phyloP scores from a whole-genome alignment of 2,888 invertebrate genomes.

The Patella ulyssiponensis region DNA sequence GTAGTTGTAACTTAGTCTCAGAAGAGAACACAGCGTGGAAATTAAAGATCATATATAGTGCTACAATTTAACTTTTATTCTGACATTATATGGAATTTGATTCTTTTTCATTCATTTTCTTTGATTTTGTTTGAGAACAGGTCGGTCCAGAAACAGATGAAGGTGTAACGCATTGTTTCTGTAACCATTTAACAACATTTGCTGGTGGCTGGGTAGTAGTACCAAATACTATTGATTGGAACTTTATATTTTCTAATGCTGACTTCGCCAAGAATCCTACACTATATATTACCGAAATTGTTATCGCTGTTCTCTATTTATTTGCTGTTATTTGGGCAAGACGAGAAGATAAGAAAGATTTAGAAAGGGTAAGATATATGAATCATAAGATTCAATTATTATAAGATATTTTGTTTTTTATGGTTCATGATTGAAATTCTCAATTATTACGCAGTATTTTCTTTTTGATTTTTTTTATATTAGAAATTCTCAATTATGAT shows the following conservation, averaged over 20 bases:
- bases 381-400: too few relatives aligned
- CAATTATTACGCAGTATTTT: too few relatives aligned
- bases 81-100: not conserved
- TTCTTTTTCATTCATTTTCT: not conserved
- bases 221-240: conserved; percentile 74
- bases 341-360: conserved; percentile 72
- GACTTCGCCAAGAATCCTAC: conserved; percentile 73
- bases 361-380: conserved; percentile 63
- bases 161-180: conserved; percentile 54
- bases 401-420: too few relatives aligned
- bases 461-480: too few relatives aligned
- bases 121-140: conserved; percentile 30
- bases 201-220: conserved; percentile 73
- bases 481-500: too few relatives aligned
- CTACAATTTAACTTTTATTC: not conserved
- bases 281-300: conserved; percentile 73
- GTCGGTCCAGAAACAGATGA: conserved; percentile 49
- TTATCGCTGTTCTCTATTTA: conserved; percentile 69
- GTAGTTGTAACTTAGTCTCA: not conserved
- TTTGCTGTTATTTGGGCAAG: conserved; percentile 72
- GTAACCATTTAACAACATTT: conserved; percentile 73
- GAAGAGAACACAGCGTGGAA: not conserved
- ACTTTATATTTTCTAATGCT: conserved; percentile 73
- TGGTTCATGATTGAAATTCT: too few relatives aligned
- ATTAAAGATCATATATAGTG: not conserved